Conservation (phyloP, 1,140 invertebrate species). For the Hetaerina americana region DNA sequence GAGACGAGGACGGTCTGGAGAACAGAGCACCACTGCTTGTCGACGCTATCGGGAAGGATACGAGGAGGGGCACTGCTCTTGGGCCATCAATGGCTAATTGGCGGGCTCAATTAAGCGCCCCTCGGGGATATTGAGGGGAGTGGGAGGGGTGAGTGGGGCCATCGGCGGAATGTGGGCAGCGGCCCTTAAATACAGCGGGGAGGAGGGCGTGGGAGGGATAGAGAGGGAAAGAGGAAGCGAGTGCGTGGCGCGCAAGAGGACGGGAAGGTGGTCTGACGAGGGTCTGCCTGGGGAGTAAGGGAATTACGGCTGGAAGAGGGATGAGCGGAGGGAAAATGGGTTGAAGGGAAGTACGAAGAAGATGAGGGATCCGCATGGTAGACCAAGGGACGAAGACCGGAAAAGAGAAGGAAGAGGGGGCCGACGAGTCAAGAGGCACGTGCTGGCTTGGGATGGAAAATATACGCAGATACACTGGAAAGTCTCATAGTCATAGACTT, state of each 20-base stretch:
- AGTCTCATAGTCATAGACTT: too few relatives aligned
- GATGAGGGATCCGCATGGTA: too few relatives aligned
- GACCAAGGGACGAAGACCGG: too few relatives aligned
- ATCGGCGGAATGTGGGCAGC: not conserved
- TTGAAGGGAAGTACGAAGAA: too few relatives aligned
- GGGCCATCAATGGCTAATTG: not conserved
- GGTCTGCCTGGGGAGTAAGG: not conserved
- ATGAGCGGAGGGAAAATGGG: too few relatives aligned
- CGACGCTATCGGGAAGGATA: too few relatives aligned
- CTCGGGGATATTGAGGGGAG: not conserved
- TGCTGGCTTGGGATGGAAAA: too few relatives aligned
- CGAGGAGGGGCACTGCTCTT: too few relatives aligned
- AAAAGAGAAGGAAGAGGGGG: too few relatives aligned
- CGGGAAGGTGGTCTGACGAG: not conserved
- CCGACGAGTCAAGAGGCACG: too few relatives aligned
- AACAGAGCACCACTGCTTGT: not conserved
- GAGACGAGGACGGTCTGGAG: not conserved
- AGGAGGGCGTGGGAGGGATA: not conserved
- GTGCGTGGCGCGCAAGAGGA: not conserved
- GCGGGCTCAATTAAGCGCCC: not conserved
- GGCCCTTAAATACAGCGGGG: not conserved
- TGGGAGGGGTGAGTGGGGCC: not conserved
- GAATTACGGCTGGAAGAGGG: constrained; percentile 2
- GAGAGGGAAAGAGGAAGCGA: not conserved
- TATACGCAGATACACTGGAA: too few relatives aligned